phyloP scores from a whole-genome alignment of 2,113 vertebrate genomes.

The Conger conger region DNA sequence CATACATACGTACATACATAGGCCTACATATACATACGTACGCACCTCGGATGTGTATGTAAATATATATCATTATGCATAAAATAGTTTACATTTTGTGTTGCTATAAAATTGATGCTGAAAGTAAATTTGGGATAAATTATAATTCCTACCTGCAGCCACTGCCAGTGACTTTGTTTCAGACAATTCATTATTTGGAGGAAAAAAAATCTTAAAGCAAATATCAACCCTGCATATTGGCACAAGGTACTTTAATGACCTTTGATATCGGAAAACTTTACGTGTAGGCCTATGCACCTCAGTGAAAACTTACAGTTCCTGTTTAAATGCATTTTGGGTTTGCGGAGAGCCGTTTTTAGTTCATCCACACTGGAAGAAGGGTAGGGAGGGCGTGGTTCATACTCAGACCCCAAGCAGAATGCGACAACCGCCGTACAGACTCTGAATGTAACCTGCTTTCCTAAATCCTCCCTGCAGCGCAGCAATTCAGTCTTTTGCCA shows the following conservation, averaged over 20 bases:
- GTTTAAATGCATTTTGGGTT: slow-evolving; percentile 6
- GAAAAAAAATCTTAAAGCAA: not conserved
- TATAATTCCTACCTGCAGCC: not conserved
- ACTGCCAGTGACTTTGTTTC: not conserved
- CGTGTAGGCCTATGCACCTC: not conserved
- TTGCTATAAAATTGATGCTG: too few species aligned
- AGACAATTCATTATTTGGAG: not conserved
- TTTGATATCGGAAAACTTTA: not conserved
- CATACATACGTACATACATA: not conserved
- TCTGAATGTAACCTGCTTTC: not conserved
- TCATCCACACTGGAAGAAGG: not conserved
- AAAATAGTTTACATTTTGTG: too few species aligned
- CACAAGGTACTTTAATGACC: not conserved
- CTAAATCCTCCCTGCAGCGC: not conserved
- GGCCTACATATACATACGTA: not conserved
- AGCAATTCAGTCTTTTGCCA: not conserved
- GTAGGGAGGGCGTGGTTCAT: slow-evolving; percentile 19
- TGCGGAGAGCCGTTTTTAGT: not conserved
- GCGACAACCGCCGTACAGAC: not conserved
- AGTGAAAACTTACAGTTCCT: not conserved
- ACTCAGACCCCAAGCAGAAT: not conserved
- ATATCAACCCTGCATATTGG: not conserved
- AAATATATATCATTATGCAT: too few species aligned
- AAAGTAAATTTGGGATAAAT: too few species aligned
- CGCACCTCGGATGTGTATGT: too few species aligned